These are phyloP conservation scores for Diaphora mendica DNA, from an alignment of 2,888 invertebrate species.

Conservation along the genomic window DNA sequence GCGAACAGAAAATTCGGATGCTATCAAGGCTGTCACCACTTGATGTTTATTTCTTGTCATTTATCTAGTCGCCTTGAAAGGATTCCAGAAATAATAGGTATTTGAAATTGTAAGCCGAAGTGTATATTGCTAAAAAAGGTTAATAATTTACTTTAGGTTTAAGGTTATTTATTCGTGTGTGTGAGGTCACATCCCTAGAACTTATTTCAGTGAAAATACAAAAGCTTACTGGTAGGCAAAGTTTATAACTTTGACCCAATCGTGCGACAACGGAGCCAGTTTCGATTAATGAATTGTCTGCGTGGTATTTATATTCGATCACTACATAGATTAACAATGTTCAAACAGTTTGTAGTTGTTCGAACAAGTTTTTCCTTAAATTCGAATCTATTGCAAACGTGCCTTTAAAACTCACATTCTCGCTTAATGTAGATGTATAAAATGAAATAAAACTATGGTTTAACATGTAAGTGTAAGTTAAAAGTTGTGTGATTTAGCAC, in stretches of 20 bases:
- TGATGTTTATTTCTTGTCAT: background rate
- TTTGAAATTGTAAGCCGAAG: background rate
- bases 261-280: conserved; percentile 7
- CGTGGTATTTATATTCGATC: conserved; percentile 3
- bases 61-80: background rate
- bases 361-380: conserved; percentile 1
- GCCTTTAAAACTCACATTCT: background rate
- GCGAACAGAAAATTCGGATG: background rate
- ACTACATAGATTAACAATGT: background rate
- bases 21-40: background rate
- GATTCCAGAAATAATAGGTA: background rate
- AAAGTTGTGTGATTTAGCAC: background rate
- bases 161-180: background rate
- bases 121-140: background rate
- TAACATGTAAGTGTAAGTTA: background rate
- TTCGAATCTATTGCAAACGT: background rate
- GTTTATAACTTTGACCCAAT: conserved; percentile 13
- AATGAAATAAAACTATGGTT: background rate
- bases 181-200: background rate
- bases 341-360: background rate
- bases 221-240: conserved; percentile 33
- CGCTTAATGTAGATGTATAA: background rate
- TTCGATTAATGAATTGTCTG: conserved; percentile 12
- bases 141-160: background rate
- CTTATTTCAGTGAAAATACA: conserved; percentile 13